A percentile compares a stretch with the other conserved stretches of the same genome.
Evolutionary conservation across 1,140 invertebrate species (phyloP).

Genomic region (Chelonus insularis): DNA sequence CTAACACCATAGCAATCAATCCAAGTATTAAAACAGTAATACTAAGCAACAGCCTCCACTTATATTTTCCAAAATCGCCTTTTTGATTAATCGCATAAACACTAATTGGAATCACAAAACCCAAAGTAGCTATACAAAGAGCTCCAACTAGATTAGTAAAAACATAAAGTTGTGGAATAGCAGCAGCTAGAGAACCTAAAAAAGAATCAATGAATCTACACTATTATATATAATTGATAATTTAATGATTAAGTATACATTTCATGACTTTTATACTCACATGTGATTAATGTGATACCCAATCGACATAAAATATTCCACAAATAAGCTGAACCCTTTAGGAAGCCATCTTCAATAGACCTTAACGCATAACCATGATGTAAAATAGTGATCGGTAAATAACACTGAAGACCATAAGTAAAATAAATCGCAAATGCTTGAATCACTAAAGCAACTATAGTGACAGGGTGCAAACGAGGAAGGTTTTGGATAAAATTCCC

Average conservation of each 20-base stretch:
- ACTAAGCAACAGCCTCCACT: constrained; percentile 42
- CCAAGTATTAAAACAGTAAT: constrained; percentile 34
- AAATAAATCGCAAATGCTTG: constrained; percentile 40
- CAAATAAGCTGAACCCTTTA: constrained; percentile 28
- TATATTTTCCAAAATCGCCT: constrained; percentile 37
- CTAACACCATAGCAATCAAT: constrained; percentile 32
- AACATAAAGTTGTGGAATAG: constrained; percentile 39
- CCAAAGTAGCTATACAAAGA: constrained; percentile 38
- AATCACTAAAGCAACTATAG: constrained; percentile 33
- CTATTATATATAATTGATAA: background rate
- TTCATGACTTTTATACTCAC: constrained; percentile 23
- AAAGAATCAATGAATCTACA: constrained; percentile 8
- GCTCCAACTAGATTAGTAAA: constrained; percentile 38
- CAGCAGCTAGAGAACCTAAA: constrained; percentile 36
- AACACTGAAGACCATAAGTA: constrained; percentile 41
- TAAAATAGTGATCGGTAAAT: constrained; percentile 39
- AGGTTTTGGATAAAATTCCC: constrained; percentile 44
- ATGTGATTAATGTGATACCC: constrained; percentile 34
- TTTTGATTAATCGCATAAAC: constrained; percentile 41
- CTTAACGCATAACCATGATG: constrained; percentile 32
- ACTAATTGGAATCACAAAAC: constrained; percentile 38
- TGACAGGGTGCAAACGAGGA: constrained; percentile 27
- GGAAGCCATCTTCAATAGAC: constrained; percentile 26
- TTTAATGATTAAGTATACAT: background rate
- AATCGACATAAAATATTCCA: constrained; percentile 39